Evolutionary conservation across 2,113 vertebrate species (phyloP).

Genomic region (Solenodon paradoxus): DNA sequence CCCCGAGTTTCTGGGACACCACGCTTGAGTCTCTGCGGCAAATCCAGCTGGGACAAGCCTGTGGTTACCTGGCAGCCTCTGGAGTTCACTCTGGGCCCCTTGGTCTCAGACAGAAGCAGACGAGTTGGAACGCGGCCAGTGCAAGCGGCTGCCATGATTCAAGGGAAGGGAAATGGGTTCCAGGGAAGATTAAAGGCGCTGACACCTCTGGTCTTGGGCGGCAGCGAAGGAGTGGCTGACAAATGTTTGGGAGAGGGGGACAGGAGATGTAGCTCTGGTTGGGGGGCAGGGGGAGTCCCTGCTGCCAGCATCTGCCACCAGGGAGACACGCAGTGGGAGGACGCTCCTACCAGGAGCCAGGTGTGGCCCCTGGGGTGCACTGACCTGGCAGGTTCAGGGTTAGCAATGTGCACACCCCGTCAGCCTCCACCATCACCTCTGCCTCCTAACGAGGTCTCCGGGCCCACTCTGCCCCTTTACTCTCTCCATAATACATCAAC

Average conservation of each 20-base stretch:
- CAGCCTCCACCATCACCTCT: background rate
- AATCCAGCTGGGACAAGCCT: background rate
- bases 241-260: background rate
- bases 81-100: background rate
- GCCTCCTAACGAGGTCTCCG: background rate
- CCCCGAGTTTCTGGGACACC: fast-evolving
- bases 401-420: too few relatives aligned
- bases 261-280: background rate
- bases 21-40: background rate
- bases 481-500: background rate
- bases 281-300: background rate
- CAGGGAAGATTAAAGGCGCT: background rate
- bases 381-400: background rate
- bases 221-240: background rate
- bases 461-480: background rate
- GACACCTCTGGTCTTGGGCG: background rate
- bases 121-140: background rate
- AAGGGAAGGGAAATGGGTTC: background rate
- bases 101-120: background rate
- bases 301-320: background rate
- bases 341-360: background rate
- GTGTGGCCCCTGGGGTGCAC: fast-evolving
- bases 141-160: background rate
- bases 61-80: background rate
- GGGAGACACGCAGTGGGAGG: background rate